Evolutionary conservation across 1,140 invertebrate species (phyloP).

Genomic region (Pectinophora gossypiella): DNA sequence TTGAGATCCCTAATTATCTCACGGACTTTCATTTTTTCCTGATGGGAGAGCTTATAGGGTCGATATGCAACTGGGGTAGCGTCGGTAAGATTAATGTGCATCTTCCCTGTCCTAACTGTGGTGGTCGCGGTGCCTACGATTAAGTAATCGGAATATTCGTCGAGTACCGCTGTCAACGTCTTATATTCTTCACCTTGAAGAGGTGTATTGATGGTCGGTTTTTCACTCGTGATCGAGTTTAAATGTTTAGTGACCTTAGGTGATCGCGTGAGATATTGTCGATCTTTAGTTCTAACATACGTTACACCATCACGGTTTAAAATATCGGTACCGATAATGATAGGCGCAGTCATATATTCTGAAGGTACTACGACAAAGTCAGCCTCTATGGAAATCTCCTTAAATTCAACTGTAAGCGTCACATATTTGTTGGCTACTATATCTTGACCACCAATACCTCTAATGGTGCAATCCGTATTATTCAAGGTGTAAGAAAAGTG

Average conservation of each 20-base stretch:
- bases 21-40: constrained; percentile 22
- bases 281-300: constrained; percentile 19
- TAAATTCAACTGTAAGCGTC: constrained; percentile 24
- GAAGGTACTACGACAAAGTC: constrained; percentile 25
- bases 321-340: constrained; percentile 30
- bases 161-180: constrained; percentile 7
- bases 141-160: constrained; percentile 11
- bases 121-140: constrained; percentile 20
- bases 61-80: constrained; percentile 15
- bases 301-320: constrained; percentile 26
- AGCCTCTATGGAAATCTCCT: constrained; percentile 21
- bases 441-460: constrained; percentile 18
- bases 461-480: constrained; percentile 14
- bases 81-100: constrained; percentile 21
- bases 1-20: constrained; percentile 23
- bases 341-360: constrained; percentile 17
- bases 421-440: constrained; percentile 11
- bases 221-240: background rate
- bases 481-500: constrained; percentile 16
- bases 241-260: background rate
- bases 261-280: background rate
- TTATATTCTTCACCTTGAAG: constrained; percentile 6
- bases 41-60: constrained; percentile 19
- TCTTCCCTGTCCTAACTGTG: constrained; percentile 19
- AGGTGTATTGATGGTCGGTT: constrained; percentile 7